These are phyloP conservation scores for Aphaenogaster rudis DNA, from an alignment of 1,140 invertebrate genomes.

Conservation along the genomic window DNA sequence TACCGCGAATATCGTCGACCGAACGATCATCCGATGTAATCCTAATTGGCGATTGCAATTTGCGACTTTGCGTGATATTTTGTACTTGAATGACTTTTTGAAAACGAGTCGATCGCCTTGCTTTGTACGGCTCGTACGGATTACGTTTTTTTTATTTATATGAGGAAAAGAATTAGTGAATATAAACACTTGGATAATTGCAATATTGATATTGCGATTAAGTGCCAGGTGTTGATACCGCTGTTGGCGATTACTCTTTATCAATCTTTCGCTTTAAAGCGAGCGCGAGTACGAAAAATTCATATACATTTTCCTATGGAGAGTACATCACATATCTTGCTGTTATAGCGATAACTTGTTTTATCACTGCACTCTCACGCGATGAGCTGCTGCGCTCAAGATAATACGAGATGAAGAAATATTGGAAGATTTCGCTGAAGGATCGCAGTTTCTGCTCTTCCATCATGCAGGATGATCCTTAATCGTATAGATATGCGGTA, in stretches of 20 bases:
- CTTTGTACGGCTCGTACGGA: background rate
- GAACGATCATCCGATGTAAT: slow-evolving; percentile 23
- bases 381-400: slow-evolving; percentile 11
- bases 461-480: background rate
- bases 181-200: background rate
- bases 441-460: slow-evolving; percentile 32
- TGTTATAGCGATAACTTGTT: slow-evolving; percentile 38
- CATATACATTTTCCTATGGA: slow-evolving; percentile 26
- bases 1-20: slow-evolving; percentile 28
- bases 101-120: background rate
- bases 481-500: background rate
- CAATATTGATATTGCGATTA: slow-evolving; percentile 11
- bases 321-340: slow-evolving; percentile 6
- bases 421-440: slow-evolving; percentile 43
- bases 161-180: background rate
- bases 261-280: background rate
- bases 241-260: background rate
- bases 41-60: slow-evolving; percentile 45
- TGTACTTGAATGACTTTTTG: slow-evolving; percentile 14
- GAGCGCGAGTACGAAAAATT: slow-evolving; percentile 1
- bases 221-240: slow-evolving; percentile 21
- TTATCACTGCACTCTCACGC: slow-evolving; percentile 41
- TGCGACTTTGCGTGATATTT: slow-evolving; percentile 30
- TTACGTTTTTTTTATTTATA: background rate
- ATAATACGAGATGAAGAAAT: slow-evolving; percentile 39